Conservation (phyloP, 2,888 invertebrate genomes). For the Andrena bucephala region DNA sequence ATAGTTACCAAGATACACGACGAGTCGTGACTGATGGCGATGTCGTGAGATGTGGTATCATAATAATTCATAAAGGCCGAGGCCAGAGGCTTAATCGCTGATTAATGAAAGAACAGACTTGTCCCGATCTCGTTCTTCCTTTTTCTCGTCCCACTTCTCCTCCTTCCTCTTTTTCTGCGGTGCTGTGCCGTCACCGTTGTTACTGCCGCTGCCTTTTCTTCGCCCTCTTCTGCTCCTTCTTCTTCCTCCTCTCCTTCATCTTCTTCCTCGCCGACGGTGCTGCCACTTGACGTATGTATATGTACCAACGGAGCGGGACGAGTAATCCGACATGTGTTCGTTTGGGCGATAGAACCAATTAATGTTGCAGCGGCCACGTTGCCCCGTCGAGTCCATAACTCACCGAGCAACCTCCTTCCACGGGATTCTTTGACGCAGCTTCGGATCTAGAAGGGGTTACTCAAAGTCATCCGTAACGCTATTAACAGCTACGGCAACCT, state of each 20-base stretch:
- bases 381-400: conserved; percentile 75
- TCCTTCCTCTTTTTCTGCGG: conserved; percentile 35
- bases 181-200: conserved; percentile 38
- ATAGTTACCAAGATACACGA: conserved; percentile 80
- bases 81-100: conserved; percentile 82
- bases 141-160: conserved; percentile 66
- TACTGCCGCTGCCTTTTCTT: conserved; percentile 30
- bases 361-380: conserved; percentile 77
- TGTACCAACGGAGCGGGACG: conserved; percentile 69
- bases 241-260: conserved; percentile 23
- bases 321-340: conserved; percentile 81
- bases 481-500: conserved; percentile 1
- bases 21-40: conserved; percentile 83
- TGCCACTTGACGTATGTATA: conserved; percentile 70
- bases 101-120: conserved; percentile 83
- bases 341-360: conserved; percentile 81
- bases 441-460: conserved; percentile 49
- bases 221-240: conserved; percentile 31
- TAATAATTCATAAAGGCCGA: conserved; percentile 84
- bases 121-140: conserved; percentile 75
- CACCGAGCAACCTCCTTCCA: conserved; percentile 65
- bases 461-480: conserved; percentile 22
- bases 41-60: conserved; percentile 84
- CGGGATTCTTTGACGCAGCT: conserved; percentile 49
- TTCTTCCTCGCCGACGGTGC: conserved; percentile 49